Conservation (phyloP, 2,888 invertebrate species). For the Metallyticus violacea region DNA sequence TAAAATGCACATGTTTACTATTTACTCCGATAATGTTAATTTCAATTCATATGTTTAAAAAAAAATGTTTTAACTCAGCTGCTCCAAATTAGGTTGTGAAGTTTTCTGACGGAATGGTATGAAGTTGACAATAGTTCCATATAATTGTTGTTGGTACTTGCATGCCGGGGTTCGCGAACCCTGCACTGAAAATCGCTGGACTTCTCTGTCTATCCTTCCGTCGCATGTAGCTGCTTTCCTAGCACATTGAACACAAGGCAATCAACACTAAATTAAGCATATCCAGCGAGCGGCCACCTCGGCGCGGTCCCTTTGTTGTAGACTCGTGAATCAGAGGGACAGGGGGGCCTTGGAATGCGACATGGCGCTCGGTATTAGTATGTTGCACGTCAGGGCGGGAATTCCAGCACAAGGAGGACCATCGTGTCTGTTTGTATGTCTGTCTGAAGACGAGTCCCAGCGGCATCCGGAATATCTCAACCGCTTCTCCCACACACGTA, state of each 20-base stretch:
- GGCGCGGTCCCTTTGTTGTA: background rate
- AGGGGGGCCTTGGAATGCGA: background rate
- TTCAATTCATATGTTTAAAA: too few species aligned
- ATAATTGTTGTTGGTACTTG: background rate
- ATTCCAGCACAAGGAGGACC: background rate
- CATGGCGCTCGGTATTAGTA: conserved; percentile 10
- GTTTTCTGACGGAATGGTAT: too few species aligned
- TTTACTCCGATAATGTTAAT: too few species aligned
- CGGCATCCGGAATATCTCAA: background rate
- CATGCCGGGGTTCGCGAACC: background rate
- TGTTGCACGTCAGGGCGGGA: conserved; percentile 8
- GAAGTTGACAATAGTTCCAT: too few species aligned
- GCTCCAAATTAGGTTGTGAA: too few species aligned
- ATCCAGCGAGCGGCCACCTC: background rate
- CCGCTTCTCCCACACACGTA: too few species aligned
- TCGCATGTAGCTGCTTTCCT: background rate
- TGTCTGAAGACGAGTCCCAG: background rate
- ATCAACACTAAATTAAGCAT: conserved; percentile 17
- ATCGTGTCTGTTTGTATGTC: background rate
- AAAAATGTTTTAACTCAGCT: too few species aligned
- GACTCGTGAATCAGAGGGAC: conserved; percentile 3
- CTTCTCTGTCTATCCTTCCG: background rate
- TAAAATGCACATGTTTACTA: too few species aligned
- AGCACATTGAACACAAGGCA: conserved; percentile 12
- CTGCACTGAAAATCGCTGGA: background rate